Conservation (phyloP, 2,888 invertebrate genomes). For the Trichogramma evanescens region DNA sequence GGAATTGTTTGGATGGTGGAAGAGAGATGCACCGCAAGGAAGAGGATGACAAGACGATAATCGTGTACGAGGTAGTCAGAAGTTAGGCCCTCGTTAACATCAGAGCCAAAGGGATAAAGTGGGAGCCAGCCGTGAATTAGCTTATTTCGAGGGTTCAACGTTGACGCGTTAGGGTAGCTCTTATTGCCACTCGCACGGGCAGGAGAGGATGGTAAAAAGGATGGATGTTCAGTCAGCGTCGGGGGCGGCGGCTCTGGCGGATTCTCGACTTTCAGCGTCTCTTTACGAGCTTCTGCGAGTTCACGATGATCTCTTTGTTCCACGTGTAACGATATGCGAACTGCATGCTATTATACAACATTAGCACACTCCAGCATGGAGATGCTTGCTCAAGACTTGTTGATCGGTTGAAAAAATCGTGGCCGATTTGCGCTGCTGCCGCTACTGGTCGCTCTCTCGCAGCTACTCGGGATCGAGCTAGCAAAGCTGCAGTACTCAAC, state of each 20-base stretch:
- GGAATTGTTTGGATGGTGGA: slow-evolving; percentile 2
- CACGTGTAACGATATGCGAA: slow-evolving; percentile 85
- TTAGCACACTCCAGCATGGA: slow-evolving; percentile 47
- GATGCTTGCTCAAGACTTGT: slow-evolving; percentile 27
- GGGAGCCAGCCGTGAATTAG: too few relatives aligned
- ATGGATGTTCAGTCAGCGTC: background rate
- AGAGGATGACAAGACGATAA: slow-evolving; percentile 5
- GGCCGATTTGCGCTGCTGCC: background rate
- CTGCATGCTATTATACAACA: slow-evolving; percentile 56
- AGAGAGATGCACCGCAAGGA: background rate
- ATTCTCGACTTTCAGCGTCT: slow-evolving; percentile 64
- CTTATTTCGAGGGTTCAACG: too few relatives aligned
- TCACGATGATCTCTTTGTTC: slow-evolving; percentile 88
- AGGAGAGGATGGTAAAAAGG: too few relatives aligned
- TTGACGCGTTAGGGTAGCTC: too few relatives aligned
- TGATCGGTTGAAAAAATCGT: background rate
- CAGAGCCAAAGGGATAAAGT: too few relatives aligned
- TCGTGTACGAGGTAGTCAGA: slow-evolving; percentile 6
- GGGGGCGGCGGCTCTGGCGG: slow-evolving; percentile 14
- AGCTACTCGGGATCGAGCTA: too few relatives aligned
- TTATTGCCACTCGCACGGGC: too few relatives aligned
- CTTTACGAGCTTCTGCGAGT: slow-evolving; percentile 86
- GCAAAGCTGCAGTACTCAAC: too few relatives aligned
- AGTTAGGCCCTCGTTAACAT: too few relatives aligned
- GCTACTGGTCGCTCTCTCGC: background rate